phyloP scores from a whole-genome alignment of 2,113 vertebrate genomes.

The Accipiter virgatus region DNA sequence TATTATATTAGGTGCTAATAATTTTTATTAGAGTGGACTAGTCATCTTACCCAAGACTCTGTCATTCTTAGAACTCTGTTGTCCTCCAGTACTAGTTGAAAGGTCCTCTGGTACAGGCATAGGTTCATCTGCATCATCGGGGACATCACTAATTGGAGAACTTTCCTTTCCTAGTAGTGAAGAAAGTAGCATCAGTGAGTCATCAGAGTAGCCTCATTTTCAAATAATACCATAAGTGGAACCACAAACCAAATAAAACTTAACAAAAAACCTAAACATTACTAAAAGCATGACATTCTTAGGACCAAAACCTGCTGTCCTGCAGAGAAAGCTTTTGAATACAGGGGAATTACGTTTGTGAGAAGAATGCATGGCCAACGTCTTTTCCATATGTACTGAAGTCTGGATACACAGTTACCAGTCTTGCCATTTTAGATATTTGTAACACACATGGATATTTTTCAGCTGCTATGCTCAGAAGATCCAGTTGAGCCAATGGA shows the following conservation, averaged over 20 bases:
- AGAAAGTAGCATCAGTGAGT: slow-evolving; percentile 21
- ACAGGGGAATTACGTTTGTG: background rate
- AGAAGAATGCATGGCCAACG: background rate
- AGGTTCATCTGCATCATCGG: slow-evolving; percentile 91
- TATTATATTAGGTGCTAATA: background rate
- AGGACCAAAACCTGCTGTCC: background rate
- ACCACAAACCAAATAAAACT: background rate
- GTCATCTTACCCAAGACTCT: slow-evolving; percentile 80
- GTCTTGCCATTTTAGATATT: background rate
- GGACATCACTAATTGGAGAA: slow-evolving; percentile 82
- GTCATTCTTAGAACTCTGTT: slow-evolving; percentile 85
- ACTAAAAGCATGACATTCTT: background rate
- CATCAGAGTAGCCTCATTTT: background rate
- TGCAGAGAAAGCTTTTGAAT: background rate
- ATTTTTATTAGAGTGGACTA: background rate
- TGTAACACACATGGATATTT: background rate
- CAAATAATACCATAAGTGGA: background rate
- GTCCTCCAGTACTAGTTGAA: slow-evolving; percentile 86
- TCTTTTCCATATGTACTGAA: background rate
- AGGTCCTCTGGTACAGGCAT: slow-evolving; percentile 99
- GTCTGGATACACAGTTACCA: background rate
- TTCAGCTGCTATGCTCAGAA: background rate
- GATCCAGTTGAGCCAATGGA: background rate
- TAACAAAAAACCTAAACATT: background rate
- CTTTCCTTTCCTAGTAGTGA: slow-evolving; percentile 86